Percentiles rank a stretch among this genome's conserved stretches.
phyloP scores from a whole-genome alignment of 2,113 vertebrate species.

The Copsychus sechellarum region DNA sequence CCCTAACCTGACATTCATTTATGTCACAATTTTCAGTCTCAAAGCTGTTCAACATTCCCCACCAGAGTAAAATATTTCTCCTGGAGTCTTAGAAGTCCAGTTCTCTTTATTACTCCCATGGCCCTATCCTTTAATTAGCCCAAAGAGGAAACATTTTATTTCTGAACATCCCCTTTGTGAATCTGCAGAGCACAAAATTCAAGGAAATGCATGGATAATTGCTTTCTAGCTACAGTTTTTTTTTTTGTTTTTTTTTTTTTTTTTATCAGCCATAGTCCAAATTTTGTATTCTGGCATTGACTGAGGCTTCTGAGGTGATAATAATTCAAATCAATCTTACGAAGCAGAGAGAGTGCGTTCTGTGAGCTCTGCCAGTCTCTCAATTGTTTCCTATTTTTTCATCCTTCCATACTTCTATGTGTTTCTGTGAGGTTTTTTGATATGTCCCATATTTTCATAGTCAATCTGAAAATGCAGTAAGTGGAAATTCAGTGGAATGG shows the following conservation, averaged over 20 bases:
- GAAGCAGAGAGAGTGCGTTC: background rate
- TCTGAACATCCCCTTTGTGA: background rate
- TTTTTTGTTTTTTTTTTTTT: background rate
- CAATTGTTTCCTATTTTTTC: background rate
- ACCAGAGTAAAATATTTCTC: background rate
- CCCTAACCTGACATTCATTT: background rate
- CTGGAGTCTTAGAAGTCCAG: background rate
- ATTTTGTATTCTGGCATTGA: conserved; percentile 31
- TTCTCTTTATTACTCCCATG: background rate
- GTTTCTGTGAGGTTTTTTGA: background rate
- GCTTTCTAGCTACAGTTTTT: background rate
- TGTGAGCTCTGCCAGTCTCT: background rate
- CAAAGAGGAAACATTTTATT: background rate
- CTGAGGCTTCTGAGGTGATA: background rate
- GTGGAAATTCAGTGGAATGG: background rate
- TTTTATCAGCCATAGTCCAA: background rate
- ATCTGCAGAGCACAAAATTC: background rate
- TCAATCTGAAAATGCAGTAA: background rate
- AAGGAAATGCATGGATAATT: background rate
- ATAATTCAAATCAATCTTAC: conserved; percentile 22
- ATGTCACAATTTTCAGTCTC: background rate
- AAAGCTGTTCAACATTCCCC: background rate
- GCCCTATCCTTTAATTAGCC: background rate
- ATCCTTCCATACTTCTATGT: background rate
- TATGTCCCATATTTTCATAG: background rate